Base-by-base conservation (phyloP, 1,140 invertebrate species). In the Homalodisca vitripennis region DNA sequence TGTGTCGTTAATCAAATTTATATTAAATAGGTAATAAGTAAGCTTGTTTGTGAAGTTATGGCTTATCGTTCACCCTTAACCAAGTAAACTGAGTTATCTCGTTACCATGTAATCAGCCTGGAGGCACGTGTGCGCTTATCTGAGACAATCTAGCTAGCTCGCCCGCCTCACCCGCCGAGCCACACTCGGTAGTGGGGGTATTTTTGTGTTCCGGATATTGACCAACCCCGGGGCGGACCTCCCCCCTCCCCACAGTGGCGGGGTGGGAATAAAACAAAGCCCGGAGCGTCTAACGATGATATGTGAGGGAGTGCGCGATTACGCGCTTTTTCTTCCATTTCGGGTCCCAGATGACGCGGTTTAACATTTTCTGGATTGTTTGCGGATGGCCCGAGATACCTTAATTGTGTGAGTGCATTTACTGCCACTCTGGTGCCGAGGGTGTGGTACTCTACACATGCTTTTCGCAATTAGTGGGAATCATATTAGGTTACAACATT, bases 311-410 rank as follows among this genome's bases (percentile, higher is more conserved):
- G 26, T 6, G 55, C 48, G 48, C 55, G 55, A 41, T 41, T 41
- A 41, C 34, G 17, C 34, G 17, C 6, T 17, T 17, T 41, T 10
- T 17, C 34, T 41, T 17, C 17, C 34, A 6, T 17, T 41, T 6
- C 34, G 34, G 34, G 6, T 17, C 34, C 34, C 34, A 2, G 22
- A 60, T n/a, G 26, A 22, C 26, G 27, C 12, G 55, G 13, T 13
- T 60, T 60, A 60, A 60, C 55, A 60, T 60, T 60, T 60, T 60
- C 55, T 60, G 55, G 24, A 60, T 60, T 60, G 55, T 60, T 60
- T 60, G 22, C 24, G 48, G 48, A n/a, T n/a, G n/a, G n/a, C n/a
- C 48, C 48, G 22, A 3, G 48, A 51, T 51, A 51, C 48, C 48
- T 51, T 51, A 51, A 51, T 51, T 51, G 48, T 51, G 14, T 3